Evolutionary conservation across 2,113 vertebrate species (phyloP).

Genomic region (Strix aluco): DNA sequence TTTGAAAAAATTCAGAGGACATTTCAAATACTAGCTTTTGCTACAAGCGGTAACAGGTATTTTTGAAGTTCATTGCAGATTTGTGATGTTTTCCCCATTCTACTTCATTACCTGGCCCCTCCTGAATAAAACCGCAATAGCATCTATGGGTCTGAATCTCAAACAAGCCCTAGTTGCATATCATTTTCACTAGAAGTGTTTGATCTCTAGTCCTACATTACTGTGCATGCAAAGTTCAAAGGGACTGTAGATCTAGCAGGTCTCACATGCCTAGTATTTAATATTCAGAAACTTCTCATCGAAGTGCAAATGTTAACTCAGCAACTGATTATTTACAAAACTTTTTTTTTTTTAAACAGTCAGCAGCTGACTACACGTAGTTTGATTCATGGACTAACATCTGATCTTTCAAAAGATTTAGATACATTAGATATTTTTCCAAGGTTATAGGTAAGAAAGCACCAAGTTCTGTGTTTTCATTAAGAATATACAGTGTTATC

Average conservation of each 20-base stretch:
- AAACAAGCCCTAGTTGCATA: neutral
- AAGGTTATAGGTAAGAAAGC: neutral
- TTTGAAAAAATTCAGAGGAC: neutral
- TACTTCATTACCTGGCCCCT: neutral
- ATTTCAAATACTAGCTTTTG: neutral
- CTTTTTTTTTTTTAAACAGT: neutral
- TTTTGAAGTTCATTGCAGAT: neutral
- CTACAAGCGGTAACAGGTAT: neutral
- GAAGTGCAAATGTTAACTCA: slow-evolving; percentile 6
- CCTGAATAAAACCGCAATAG: neutral
- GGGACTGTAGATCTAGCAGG: neutral
- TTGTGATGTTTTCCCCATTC: neutral
- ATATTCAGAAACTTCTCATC: slow-evolving; percentile 18
- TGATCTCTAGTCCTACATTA: neutral
- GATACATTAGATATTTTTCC: neutral
- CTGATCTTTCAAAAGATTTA: neutral
- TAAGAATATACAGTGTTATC: neutral
- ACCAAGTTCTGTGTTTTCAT: neutral
- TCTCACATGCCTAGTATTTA: neutral
- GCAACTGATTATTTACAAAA: slow-evolving; percentile 19
- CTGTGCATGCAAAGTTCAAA: slow-evolving; percentile 6
- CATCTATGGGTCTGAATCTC: neutral
- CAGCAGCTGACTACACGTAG: neutral
- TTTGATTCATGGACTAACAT: neutral
- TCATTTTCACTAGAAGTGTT: neutral